phyloP scores from a whole-genome alignment of 2,888 invertebrate genomes.

The Phalera bucephala region DNA sequence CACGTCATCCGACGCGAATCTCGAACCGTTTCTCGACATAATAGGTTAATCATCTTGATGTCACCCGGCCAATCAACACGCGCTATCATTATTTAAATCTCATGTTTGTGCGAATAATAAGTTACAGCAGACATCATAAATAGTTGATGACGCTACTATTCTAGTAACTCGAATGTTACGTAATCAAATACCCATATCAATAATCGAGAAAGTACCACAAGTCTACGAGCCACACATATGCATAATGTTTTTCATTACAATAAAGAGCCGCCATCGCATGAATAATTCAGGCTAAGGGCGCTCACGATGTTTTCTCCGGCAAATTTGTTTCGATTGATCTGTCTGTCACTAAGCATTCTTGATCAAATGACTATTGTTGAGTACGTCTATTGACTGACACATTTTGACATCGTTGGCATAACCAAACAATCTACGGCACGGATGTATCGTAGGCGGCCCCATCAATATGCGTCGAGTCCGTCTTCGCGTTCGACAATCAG shows the following conservation, averaged over 20 bases:
- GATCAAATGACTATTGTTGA: constrained; percentile 25
- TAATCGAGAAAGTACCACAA: constrained; percentile 5
- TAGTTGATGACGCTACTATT: constrained; percentile 34
- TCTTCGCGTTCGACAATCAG: constrained; percentile 55
- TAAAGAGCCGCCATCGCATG: neutral
- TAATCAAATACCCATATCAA: constrained; percentile 15
- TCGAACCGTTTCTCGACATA: constrained; percentile 48
- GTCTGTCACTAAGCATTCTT: constrained; percentile 14
- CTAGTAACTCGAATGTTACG: constrained; percentile 22
- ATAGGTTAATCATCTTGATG: constrained; percentile 59
- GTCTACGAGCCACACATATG: neutral
- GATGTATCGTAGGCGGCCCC: constrained; percentile 59
- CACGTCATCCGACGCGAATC: constrained; percentile 65
- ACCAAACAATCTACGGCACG: constrained; percentile 47
- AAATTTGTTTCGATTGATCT: constrained; percentile 1
- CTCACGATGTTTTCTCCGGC: constrained; percentile 1
- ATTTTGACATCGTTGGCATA: constrained; percentile 48
- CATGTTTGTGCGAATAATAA: constrained; percentile 42
- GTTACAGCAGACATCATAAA: constrained; percentile 34
- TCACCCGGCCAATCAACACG: constrained; percentile 57
- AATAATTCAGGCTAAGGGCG: neutral
- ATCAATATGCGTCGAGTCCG: constrained; percentile 64
- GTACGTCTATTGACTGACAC: constrained; percentile 35
- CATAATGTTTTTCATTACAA: constrained; percentile 1
- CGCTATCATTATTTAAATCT: constrained; percentile 53